phyloP scores from a whole-genome alignment of 2,797 vertebrate genomes.

The Semaprochilodus insignis region DNA sequence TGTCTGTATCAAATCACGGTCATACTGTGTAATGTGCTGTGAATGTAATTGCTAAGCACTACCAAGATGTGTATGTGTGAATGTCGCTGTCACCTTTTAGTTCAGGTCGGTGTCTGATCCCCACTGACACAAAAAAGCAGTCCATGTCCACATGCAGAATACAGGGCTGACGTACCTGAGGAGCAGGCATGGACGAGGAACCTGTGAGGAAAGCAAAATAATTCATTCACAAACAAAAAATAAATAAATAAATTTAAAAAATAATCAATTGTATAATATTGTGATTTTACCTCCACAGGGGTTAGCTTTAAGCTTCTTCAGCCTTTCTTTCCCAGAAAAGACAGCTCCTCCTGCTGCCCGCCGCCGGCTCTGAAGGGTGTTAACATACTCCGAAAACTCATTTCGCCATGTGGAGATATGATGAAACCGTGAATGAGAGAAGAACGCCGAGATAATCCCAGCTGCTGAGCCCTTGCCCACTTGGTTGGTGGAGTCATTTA shows the following conservation, averaged over 20 bases:
- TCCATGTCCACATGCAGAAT: slow-evolving; percentile 99
- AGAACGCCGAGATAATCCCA: slow-evolving; percentile 92
- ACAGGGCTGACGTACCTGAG: slow-evolving; percentile 81
- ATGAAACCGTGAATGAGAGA: slow-evolving; percentile 94
- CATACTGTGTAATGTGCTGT: background rate
- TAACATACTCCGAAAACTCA: slow-evolving; percentile 95
- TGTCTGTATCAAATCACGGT: too few relatives aligned
- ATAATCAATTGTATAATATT: too few relatives aligned
- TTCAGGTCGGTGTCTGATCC: slow-evolving; percentile 91
- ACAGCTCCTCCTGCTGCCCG: slow-evolving; percentile 71
- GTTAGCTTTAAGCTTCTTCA: slow-evolving; percentile 86
- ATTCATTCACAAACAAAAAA: background rate
- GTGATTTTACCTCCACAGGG: slow-evolving; percentile 61
- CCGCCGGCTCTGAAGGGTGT: slow-evolving; percentile 85
- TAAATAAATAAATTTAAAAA: too few relatives aligned
- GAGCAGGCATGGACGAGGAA: slow-evolving; percentile 49
- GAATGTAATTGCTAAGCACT: background rate
- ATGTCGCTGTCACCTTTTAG: slow-evolving; percentile 82
- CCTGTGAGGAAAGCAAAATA: slow-evolving; percentile 17
- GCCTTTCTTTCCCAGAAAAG: slow-evolving; percentile 91
- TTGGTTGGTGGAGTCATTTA: slow-evolving; percentile 43
- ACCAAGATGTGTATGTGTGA: background rate
- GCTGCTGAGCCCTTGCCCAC: slow-evolving; percentile 73
- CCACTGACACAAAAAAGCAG: slow-evolving; percentile 99
- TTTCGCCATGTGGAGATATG: slow-evolving; percentile 96